phyloP scores from a whole-genome alignment of 1,140 invertebrate species.

The Drosophila jambulina region DNA sequence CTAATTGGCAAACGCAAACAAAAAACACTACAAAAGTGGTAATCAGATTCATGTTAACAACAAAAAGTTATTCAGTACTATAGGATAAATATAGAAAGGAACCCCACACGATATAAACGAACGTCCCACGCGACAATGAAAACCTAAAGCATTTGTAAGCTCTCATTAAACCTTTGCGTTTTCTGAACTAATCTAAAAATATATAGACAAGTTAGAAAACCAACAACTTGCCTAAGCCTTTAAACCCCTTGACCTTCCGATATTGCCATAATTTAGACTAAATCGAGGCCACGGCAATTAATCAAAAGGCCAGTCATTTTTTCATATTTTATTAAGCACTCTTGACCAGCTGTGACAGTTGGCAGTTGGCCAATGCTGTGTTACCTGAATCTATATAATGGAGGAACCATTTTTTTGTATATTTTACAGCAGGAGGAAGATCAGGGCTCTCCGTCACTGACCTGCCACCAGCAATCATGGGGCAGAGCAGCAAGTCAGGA shows the following conservation, averaged over 20 bases:
- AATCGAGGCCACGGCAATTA: slow-evolving; percentile 7
- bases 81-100: not conserved
- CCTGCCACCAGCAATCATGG: slow-evolving; percentile 35
- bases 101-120: not conserved
- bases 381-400: slow-evolving; percentile 15
- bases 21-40: not conserved
- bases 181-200: not conserved
- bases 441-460: slow-evolving; percentile 60
- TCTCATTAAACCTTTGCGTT: not conserved
- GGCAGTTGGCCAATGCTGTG: slow-evolving; percentile 56
- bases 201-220: not conserved
- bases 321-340: slow-evolving; percentile 9
- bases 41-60: not conserved
- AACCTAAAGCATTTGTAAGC: not conserved
- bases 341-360: slow-evolving; percentile 42
- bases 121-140: not conserved
- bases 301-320: slow-evolving; percentile 8
- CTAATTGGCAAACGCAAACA: not conserved
- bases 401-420: not conserved
- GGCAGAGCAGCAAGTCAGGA: slow-evolving; percentile 54
- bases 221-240: not conserved
- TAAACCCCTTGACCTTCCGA: slow-evolving; percentile 1
- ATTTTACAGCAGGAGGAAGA: slow-evolving; percentile 71
- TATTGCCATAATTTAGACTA: slow-evolving; percentile 10
- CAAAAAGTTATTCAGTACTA: too few relatives aligned